phyloP scores from a whole-genome alignment of 2,113 vertebrate genomes.

The Eretmochelys imbricata region DNA sequence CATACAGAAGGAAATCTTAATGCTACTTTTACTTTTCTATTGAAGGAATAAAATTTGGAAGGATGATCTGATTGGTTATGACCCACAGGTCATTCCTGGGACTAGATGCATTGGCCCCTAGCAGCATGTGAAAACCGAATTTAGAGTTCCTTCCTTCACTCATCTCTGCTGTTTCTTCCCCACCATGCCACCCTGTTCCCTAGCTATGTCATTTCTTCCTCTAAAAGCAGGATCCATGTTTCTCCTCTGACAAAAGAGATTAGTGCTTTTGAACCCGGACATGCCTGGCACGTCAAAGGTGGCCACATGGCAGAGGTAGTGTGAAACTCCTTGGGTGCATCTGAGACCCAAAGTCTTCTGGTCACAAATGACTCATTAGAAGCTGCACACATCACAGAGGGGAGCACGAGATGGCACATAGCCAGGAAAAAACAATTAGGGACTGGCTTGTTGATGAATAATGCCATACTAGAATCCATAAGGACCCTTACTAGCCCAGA shows the following conservation, averaged over 20 bases:
- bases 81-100: not conserved
- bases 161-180: constrained; percentile 22
- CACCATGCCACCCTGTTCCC: constrained; percentile 38
- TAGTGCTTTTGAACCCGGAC: not conserved
- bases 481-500: constrained; percentile 44
- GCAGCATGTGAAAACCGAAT: not conserved
- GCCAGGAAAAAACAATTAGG: constrained; percentile 30
- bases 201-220: constrained; percentile 54
- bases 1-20: not conserved
- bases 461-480: not conserved
- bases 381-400: not conserved
- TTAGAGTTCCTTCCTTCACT: not conserved
- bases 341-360: constrained; percentile 11
- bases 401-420: constrained; percentile 30
- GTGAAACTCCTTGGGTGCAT: constrained; percentile 7
- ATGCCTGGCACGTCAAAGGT: not conserved
- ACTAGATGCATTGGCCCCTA: not conserved
- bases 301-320: not conserved
- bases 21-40: not conserved
- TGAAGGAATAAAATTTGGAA: not conserved
- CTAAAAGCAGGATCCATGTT: constrained; percentile 9
- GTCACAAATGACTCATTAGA: not conserved
- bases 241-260: not conserved
- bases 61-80: constrained; percentile 8
- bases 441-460: constrained; percentile 40